Evolutionary conservation across 2,888 invertebrate genomes (phyloP), one percentile per base, ranked within the genome.

Genomic region (Orthosia cruda): DNA sequence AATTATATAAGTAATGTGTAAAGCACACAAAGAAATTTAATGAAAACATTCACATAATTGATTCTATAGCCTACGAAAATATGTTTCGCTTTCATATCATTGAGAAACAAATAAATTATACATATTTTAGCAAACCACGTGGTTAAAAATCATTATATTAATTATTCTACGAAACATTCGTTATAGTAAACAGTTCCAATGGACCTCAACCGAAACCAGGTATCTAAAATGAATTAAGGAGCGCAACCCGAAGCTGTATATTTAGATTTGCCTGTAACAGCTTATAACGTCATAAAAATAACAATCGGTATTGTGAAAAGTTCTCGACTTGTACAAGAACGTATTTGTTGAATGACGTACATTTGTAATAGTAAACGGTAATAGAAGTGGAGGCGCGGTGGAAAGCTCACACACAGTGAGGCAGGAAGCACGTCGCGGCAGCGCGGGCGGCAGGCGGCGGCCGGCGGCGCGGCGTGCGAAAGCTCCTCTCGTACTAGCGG

Each of bases 401-500:
- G 82, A 80, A 84, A 85, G 79, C 86, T 79, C 68, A 61, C 71
- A 66, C 62, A 66, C 65, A 83, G 82, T 83, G 84, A 80, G 86
- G 84, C 87, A 87, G 88, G 84, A 85, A 88, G 87, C 88, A 87
- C 77, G 85, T 82, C 84, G 84, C 83, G 89, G 88, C 84, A 87
- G 85, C 80, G 90, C 90, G 88, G 89, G 88, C 89, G 91, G 89
- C 91, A 9, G 40, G 32, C 32, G 32, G 91, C 93, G 92, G 91
- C 91, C 40, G 59, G 26, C 57, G 57, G 61, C 45, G 61, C 61
- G 61, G 61, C 92, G 93, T 93, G 91, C 89, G 94, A 95, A 96
- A 95, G 96, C 96, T 95, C 93, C 91, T 89, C 89, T 91, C 94
- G 93, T 95, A 96, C 96, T 93, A 94, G 95, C 95, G 95, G 89